phyloP scores from a whole-genome alignment of 2,113 vertebrate species.

The Anser cygnoides region DNA sequence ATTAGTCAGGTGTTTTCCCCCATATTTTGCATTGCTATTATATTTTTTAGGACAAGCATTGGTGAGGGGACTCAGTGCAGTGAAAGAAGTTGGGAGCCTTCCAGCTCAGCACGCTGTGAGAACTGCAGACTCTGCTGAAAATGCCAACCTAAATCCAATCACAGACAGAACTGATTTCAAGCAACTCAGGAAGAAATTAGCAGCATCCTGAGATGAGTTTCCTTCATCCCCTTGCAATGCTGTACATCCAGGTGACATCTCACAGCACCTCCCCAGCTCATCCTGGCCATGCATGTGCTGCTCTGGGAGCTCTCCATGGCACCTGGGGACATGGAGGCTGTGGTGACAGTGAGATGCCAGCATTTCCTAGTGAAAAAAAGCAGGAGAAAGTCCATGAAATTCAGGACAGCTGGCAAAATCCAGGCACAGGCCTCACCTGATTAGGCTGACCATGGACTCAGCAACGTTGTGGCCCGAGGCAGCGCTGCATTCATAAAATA shows the following conservation, averaged over 20 bases:
- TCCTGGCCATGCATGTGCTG: fast-evolving
- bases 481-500: constrained; percentile 91
- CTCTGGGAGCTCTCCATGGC: neutral
- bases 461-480: constrained; percentile 87
- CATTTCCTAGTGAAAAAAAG: neutral
- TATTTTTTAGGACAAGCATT: neutral
- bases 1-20: neutral
- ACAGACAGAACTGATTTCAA: neutral
- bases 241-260: neutral
- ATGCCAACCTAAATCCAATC: neutral
- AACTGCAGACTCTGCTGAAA: neutral
- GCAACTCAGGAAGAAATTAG: neutral
- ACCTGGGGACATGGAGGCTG: neutral
- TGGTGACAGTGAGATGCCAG: neutral
- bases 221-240: neutral
- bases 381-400: neutral
- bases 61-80: neutral
- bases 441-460: constrained; percentile 80
- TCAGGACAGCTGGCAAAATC: neutral
- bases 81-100: neutral
- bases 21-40: neutral
- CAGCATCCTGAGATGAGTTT: neutral
- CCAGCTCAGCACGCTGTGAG: fast-evolving
- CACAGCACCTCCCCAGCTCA: neutral
- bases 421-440: constrained; percentile 78